Percentiles rank a stretch among this genome's conserved stretches.
Conservation (phyloP, 2,797 vertebrate genomes). For the Poecilia wingei region DNA sequence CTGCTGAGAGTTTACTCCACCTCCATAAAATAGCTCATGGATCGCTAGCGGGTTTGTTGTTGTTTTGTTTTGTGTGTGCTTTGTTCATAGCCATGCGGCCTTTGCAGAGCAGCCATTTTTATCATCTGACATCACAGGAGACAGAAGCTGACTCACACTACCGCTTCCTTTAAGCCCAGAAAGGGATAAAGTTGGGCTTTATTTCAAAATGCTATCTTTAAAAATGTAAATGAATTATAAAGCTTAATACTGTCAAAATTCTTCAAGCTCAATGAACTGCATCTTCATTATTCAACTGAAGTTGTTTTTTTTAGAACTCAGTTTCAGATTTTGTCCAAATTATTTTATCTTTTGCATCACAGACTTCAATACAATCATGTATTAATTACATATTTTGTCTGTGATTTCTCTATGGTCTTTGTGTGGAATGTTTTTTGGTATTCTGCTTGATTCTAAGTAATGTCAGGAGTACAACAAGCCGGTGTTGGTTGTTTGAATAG, state of each 20-base stretch:
- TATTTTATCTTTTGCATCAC: background rate
- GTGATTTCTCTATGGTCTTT: no score
- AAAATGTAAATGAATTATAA: background rate
- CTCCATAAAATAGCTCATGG: slow-evolving; percentile 40
- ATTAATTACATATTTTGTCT: background rate
- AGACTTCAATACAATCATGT: no score
- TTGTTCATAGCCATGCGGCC: slow-evolving; percentile 31
- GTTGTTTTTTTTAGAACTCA: background rate
- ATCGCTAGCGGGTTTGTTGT: slow-evolving; percentile 10
- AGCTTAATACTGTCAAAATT: background rate
- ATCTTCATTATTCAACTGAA: background rate
- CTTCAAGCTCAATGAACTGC: background rate
- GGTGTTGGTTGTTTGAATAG: background rate
- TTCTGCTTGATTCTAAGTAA: background rate
- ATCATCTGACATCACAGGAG: slow-evolving; percentile 28
- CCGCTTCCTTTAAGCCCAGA: slow-evolving; percentile 6
- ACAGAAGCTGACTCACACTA: slow-evolving; percentile 1
- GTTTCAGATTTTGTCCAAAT: background rate
- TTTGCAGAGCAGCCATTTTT: slow-evolving; percentile 45
- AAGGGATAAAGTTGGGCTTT: background rate
- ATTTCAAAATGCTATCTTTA: slow-evolving; percentile 3
- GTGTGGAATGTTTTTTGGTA: background rate
- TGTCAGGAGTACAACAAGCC: background rate
- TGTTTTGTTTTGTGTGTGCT: slow-evolving; percentile 9
- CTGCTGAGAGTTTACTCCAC: slow-evolving; percentile 45